Conservation (phyloP, 2,113 vertebrate species). For the Pachycephala philippinensis region DNA sequence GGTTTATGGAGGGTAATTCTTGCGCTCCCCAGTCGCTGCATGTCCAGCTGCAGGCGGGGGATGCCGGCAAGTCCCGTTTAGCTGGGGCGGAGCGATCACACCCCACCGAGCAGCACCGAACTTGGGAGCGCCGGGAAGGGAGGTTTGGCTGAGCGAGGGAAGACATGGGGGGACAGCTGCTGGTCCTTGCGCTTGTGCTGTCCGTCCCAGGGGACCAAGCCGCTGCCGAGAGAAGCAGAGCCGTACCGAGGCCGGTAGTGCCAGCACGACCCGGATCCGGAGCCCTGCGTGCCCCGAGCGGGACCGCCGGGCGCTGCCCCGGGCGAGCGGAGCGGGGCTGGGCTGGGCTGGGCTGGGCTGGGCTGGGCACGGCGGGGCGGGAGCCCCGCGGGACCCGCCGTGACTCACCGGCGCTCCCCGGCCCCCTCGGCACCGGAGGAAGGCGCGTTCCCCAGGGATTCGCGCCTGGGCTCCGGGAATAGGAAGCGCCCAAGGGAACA, state of each 20-base stretch:
- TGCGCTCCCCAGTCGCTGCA: background rate
- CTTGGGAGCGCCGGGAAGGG: rapidly evolving
- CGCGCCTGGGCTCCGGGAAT: rapidly evolving
- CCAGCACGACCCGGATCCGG: background rate
- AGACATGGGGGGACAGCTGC: rapidly evolving
- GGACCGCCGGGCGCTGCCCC: background rate
- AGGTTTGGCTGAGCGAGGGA: background rate
- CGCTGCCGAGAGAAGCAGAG: background rate
- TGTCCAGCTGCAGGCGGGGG: background rate
- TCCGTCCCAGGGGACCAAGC: background rate
- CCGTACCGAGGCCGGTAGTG: rapidly evolving
- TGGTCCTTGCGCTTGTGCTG: background rate
- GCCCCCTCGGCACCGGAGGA: background rate
- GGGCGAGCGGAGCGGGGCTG: background rate
- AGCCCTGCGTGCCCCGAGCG: background rate
- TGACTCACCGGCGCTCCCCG: background rate
- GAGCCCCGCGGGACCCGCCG: background rate
- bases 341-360: background rate
- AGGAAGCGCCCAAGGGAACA: background rate
- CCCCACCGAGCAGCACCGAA: background rate
- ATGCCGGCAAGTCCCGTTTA: background rate
- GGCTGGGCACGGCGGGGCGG: background rate
- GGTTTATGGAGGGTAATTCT: background rate
- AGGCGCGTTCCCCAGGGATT: background rate
- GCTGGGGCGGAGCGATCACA: background rate